Base-by-base conservation (phyloP, 2,113 vertebrate species). In the Dendrocopos noguchii region DNA sequence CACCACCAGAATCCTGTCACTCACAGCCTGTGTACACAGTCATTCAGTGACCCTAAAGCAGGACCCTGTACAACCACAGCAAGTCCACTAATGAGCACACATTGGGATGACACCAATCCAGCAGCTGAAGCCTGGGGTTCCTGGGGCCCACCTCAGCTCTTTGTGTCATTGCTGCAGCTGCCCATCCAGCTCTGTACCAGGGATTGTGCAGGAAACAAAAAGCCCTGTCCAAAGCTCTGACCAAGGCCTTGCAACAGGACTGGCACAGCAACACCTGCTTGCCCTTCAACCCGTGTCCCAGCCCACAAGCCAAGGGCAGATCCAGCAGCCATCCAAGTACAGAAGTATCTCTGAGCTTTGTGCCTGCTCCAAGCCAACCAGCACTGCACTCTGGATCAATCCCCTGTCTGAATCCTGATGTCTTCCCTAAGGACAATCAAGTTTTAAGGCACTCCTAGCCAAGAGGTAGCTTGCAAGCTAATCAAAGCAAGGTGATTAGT, bases 1-100 rank as follows among this genome's bases (percentile, higher is more conserved):
- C 13, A 29, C 2, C 0, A 0, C 6, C 68, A 75, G 63, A 25
- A 39, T 6, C 7, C 47, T 0, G 0, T 9, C 13, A 33, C 13
- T 60, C n/a, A 8, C 3, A 0, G 39, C 5, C 33, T 2, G 19
- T 7, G 18, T 7, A 9, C 24, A 17, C 12, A 6, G 22, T 6
- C 50, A 10, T 16, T 34, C n/a, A n/a, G 18, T 17, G 21, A 74
- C 61, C 55, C 73, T 29, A 27, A 28, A 31, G 25, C 1, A 12
- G 10, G 34, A 39, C 53, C 53, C 46, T 17, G 34, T 14, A 29
- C 53, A 10, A 15, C 46, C 27, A 22, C 53, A 7, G 50, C 4
- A 8, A 2, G 4, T 9, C 57, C 67, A 24, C 60, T 22, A 18
- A 21, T 33, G 33, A 25, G 17, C 11, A 0, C 9, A 25, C 19